Evolutionary conservation across 35 echinoderm and acorn worm species (phyloP).

Genomic region (Hemicentrotus pulcherrimus): DNA sequence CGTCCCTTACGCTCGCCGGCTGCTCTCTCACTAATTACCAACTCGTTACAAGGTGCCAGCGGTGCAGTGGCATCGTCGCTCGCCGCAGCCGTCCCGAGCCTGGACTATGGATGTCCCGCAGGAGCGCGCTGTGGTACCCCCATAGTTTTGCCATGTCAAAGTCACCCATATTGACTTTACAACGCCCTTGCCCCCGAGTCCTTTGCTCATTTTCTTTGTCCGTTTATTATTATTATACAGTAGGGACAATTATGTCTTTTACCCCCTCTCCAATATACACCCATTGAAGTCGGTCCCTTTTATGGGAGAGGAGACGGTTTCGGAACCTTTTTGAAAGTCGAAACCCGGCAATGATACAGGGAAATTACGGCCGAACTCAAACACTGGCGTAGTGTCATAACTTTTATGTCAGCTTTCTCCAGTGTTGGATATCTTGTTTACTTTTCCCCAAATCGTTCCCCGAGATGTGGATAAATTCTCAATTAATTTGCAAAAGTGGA

Average conservation of each 20-base stretch:
- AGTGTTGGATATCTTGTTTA: background rate
- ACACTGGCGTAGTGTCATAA: background rate
- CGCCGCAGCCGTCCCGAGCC: background rate
- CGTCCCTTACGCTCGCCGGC: background rate
- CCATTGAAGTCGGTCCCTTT: conserved; percentile 11
- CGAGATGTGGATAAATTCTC: conserved; percentile 41
- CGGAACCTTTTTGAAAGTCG: conserved; percentile 31
- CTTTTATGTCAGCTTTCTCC: background rate
- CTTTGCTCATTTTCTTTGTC: conserved; percentile 4
- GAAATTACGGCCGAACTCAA: background rate
- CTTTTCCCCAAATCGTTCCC: background rate
- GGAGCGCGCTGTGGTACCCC: background rate
- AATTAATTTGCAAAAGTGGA: conserved; percentile 40
- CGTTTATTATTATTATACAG: background rate
- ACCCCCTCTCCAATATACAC: background rate
- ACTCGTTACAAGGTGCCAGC: background rate
- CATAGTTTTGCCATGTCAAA: background rate
- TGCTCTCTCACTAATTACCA: background rate
- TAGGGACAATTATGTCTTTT: conserved; percentile 4
- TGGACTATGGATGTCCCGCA: background rate
- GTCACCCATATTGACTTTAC: background rate
- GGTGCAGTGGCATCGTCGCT: background rate
- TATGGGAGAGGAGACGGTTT: background rate
- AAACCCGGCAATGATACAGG: conserved; percentile 29
- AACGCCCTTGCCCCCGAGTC: background rate